These are phyloP conservation scores for Trileptium ribeirensis DNA, from an alignment of 2,888 invertebrate genomes.

Conservation along the genomic window DNA sequence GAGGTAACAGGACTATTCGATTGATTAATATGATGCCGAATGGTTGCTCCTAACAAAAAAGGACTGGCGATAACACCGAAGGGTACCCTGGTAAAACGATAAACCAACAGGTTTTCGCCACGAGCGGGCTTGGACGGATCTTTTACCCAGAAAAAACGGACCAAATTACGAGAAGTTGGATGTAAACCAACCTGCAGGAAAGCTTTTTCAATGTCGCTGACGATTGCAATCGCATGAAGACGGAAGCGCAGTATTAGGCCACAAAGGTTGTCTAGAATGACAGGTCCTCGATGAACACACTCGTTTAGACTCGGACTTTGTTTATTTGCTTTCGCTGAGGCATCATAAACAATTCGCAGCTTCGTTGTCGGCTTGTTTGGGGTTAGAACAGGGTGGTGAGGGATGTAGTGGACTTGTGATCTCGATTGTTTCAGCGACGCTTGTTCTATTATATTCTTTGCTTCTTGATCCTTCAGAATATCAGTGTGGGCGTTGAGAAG, in stretches of 20 bases:
- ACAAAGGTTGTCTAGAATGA: conserved; percentile 24
- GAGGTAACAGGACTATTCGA: background rate
- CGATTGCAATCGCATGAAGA: conserved; percentile 25
- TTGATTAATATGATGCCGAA: conserved; percentile 26
- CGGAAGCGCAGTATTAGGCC: conserved; percentile 31
- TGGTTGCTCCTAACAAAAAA: conserved; percentile 28
- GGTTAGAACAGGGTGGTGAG: conserved; percentile 32
- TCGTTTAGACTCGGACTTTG: conserved; percentile 31
- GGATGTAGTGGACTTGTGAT: conserved; percentile 28
- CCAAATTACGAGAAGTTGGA: conserved; percentile 27
- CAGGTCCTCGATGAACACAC: conserved; percentile 32
- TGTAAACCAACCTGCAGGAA: conserved; percentile 36
- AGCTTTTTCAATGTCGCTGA: background rate
- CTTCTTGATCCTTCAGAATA: conserved; percentile 20
- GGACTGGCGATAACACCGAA: conserved; percentile 35
- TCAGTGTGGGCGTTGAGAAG: conserved; percentile 17
- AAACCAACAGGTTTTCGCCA: conserved; percentile 29
- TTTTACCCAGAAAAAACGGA: background rate
- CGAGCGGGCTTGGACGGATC: background rate
- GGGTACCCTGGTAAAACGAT: conserved; percentile 35
- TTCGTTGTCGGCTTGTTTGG: conserved; percentile 33
- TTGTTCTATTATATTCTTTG: conserved; percentile 23
- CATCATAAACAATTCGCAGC: conserved; percentile 40
- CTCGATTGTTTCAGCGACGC: background rate
- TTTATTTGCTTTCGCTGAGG: conserved; percentile 20